These are phyloP conservation scores for Nipponia nippon DNA, from an alignment of 2,113 vertebrate genomes.

Conservation along the genomic window DNA sequence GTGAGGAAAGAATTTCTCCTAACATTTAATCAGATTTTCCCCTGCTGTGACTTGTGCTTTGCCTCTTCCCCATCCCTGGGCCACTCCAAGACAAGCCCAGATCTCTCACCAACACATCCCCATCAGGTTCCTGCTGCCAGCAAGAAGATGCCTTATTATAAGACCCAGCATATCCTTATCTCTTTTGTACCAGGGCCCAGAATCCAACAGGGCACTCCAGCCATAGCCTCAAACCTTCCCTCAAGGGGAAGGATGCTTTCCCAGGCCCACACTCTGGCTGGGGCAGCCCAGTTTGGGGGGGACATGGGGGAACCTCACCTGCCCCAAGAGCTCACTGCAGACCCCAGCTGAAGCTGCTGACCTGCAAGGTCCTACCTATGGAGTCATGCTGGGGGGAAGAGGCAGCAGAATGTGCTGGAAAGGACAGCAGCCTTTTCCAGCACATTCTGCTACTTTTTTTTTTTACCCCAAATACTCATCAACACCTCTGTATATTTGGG, in stretches of 20 bases:
- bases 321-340: not conserved
- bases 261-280: not conserved
- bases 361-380: not conserved
- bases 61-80: not conserved
- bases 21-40: not conserved
- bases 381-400: too few species aligned
- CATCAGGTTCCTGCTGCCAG: not conserved
- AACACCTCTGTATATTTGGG: not conserved
- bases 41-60: not conserved
- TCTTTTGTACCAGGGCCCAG: not conserved
- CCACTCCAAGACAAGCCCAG: not conserved
- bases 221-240: not conserved
- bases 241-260: not conserved
- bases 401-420: too few species aligned
- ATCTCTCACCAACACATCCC: not conserved
- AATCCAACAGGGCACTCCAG: accelerated
- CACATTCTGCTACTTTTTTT: not conserved
- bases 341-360: not conserved
- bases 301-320: not conserved
- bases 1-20: not conserved
- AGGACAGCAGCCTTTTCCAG: not conserved
- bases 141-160: not conserved
- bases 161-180: not conserved
- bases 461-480: not conserved
- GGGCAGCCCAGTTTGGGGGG: not conserved